These are phyloP conservation scores for Heliconius cydno DNA, from an alignment of 2,888 invertebrate species.

Conservation along the genomic window DNA sequence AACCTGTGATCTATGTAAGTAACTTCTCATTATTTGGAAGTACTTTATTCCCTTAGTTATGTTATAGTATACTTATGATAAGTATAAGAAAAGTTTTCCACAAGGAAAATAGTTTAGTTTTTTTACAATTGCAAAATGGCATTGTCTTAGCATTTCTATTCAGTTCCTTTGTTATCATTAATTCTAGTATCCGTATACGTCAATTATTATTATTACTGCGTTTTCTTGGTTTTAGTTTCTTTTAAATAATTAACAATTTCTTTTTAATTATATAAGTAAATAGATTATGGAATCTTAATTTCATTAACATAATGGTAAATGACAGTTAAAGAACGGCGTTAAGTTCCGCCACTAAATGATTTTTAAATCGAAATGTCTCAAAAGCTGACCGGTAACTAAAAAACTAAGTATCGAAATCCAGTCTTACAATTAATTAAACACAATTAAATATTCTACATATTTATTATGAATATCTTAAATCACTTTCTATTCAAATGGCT, in stretches of 20 bases:
- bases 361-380: too few relatives aligned
- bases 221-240: background rate
- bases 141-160: conserved; percentile 10
- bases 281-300: too few relatives aligned
- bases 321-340: background rate
- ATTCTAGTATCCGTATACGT: conserved; percentile 17
- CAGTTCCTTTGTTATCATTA: conserved; percentile 7
- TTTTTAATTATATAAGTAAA: background rate
- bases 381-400: too few relatives aligned
- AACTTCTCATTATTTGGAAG: background rate
- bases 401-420: too few relatives aligned
- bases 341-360: background rate
- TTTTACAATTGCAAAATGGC: background rate
- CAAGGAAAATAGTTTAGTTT: background rate
- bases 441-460: too few relatives aligned
- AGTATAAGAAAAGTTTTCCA: background rate
- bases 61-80: background rate
- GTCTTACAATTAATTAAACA: too few relatives aligned
- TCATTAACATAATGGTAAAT: too few relatives aligned
- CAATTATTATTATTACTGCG: background rate
- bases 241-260: background rate
- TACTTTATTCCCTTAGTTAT: background rate
- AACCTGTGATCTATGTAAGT: background rate
- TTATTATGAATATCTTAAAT: too few relatives aligned
- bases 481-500: too few relatives aligned